Evolutionary conservation across 2,113 vertebrate species (phyloP), one percentile per base, ranked within the genome.

Genomic region (Epinephelus fuscoguttatus): DNA sequence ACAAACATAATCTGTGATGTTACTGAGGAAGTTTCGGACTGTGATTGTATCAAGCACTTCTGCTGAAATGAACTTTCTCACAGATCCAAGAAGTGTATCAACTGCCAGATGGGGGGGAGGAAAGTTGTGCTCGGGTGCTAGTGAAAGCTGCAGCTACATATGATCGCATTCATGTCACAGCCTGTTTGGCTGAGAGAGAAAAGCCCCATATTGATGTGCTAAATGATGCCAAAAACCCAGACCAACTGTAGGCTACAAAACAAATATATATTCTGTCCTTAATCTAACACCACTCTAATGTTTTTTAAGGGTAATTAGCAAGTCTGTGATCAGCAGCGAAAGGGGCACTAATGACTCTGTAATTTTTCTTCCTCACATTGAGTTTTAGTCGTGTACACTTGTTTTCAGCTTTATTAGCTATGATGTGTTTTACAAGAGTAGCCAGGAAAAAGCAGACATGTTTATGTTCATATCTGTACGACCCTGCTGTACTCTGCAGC

Each of bases 141-240:
- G 21, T 64, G 8, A 57, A 57, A 63, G 21, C 25, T 55, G 40
- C 14, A 25, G 19, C 19, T 27, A 53, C 67, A 64, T 47, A 11
- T 61, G 40, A 33, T 40, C 49, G 78, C 42, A 37, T 78, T 70
- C 45, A 69, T 40, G 30, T 23, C 50, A 23, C 42, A 70, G 56
- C 52, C 47, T 61, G n/a, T 62, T 50, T 19, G 17, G n/a, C 19
- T 52, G 14, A 6, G n/a, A 45, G 77, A 45, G 47, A n/a, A 64
- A 30, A 62, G 6, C 18, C 47, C 12, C 8, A 13, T 17, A 15
- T 7, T 71, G 42, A 33, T 64, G 17, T 63, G n/a, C 4, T 3
- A 59, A 57, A 37, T 47, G 2, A 61, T 45, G 9, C 23, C 33
- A 70, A 64, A n/a, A 3, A 33, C 25, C 5, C 14, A 50, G 27